A percentile compares a stretch with the other conserved stretches of the same genome.
Evolutionary conservation across 2,888 invertebrate species (phyloP).

Genomic region (Scelioninae gen. 2): DNA sequence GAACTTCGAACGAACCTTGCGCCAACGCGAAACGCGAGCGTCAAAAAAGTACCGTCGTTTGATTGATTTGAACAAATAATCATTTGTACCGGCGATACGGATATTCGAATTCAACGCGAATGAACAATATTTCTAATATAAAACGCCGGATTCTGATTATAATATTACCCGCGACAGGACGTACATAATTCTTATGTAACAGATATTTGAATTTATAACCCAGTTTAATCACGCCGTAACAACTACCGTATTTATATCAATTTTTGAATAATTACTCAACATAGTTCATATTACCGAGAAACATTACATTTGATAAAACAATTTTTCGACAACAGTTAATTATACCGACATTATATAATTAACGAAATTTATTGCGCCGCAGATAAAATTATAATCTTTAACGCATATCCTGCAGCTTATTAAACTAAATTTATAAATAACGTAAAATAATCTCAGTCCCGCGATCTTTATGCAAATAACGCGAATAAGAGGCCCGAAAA

Average conservation of each 20-base stretch:
- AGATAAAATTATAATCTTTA: slow-evolving; percentile 33
- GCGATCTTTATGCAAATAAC: slow-evolving; percentile 1
- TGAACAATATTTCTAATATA: slow-evolving; percentile 22
- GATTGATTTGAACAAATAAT: too few species aligned
- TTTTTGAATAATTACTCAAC: slow-evolving; percentile 40
- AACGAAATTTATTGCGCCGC: slow-evolving; percentile 20
- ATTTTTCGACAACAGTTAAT: slow-evolving; percentile 40
- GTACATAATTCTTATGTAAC: slow-evolving; percentile 42
- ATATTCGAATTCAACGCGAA: too few species aligned
- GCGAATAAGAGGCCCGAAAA: slow-evolving; percentile 2
- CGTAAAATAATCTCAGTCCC: slow-evolving; percentile 1
- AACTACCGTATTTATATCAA: slow-evolving; percentile 41
- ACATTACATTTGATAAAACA: slow-evolving; percentile 32
- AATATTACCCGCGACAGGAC: slow-evolving; percentile 13
- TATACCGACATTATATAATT: slow-evolving; percentile 36
- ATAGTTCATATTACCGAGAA: slow-evolving; percentile 19
- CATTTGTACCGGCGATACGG: too few species aligned
- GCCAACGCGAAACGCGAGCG: too few species aligned
- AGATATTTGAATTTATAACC: slow-evolving; percentile 36
- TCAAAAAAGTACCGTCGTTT: too few species aligned
- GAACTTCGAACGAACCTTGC: too few species aligned
- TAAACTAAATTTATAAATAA: slow-evolving; percentile 29
- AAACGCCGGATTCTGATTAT: slow-evolving; percentile 20
- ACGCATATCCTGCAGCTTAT: slow-evolving; percentile 15
- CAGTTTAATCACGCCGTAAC: slow-evolving; percentile 32